Conservation (phyloP, 2,888 invertebrate species). For the Rhagophthalmus giganteus region DNA sequence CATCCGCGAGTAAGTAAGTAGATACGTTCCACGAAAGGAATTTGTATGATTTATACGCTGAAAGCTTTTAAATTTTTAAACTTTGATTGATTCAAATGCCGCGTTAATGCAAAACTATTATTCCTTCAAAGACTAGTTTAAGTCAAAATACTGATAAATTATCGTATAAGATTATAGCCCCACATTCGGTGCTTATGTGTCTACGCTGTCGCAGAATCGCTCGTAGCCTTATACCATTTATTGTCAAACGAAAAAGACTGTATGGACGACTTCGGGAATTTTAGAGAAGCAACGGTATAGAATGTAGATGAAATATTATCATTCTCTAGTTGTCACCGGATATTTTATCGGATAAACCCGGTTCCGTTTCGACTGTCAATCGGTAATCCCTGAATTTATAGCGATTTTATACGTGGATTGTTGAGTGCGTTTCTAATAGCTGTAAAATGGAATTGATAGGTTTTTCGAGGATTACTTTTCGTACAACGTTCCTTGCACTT, state of each 20-base stretch:
- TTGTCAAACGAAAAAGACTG: constrained; percentile 7
- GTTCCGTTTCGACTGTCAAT: constrained; percentile 50
- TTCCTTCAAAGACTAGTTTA: constrained; percentile 18
- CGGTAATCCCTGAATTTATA: constrained; percentile 52
- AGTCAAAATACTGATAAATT: constrained; percentile 48
- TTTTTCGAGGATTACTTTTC: too few species aligned
- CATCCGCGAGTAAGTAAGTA: neutral
- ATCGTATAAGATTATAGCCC: constrained; percentile 38
- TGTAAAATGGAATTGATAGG: neutral
- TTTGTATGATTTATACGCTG: too few species aligned
- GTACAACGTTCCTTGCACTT: too few species aligned
- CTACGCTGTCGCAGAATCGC: constrained; percentile 14
- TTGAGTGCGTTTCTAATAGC: neutral
- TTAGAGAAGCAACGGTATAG: constrained; percentile 25
- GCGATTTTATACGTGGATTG: constrained; percentile 46
- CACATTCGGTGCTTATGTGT: constrained; percentile 23
- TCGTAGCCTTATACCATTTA: constrained; percentile 8
- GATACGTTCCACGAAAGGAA: neutral
- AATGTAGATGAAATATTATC: constrained; percentile 46
- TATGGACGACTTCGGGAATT: constrained; percentile 16
- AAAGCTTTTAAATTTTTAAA: too few species aligned
- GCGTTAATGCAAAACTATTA: too few species aligned
- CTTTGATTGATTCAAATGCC: too few species aligned
- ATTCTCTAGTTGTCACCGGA: constrained; percentile 49
- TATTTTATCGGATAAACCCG: constrained; percentile 51